Base-by-base conservation (phyloP, 92 coral and sea anemone genomes). In the Phenganax subtilis region DNA sequence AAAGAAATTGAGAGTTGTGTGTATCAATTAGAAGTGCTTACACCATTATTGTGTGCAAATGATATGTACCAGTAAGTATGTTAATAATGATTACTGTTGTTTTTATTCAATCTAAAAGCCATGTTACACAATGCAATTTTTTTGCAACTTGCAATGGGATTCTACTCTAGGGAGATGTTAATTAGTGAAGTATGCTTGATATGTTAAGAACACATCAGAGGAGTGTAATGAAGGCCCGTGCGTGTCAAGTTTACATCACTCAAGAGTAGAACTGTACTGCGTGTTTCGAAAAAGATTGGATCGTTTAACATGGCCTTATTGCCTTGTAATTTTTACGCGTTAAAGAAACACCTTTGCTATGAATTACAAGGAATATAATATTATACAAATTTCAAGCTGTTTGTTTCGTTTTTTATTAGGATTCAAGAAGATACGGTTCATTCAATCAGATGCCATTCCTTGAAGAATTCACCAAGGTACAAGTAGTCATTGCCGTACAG, bases 1-100 rank as follows among this genome's bases (percentile, higher is more conserved):
- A 94, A 94, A 67, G 98, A 94, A 88, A 54, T 94, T 7, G 89
- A 92, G 68, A 94, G 96, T 9, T 94, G 98, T 77, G 90, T 85
- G 25, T 94, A 94, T 80, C 96, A 94, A 68, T 88, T 94, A 66
- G 97, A 94, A 67, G 96, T 94, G 7, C 81, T 94, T 0, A 92
- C 97, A 3, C 98, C 98, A 16, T 66, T 86, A 15, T 86, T 94
- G 60, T 94, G 98, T 82, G 89, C 90, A 55, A 94, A 86, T 87
- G 91, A 93, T 55, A 61, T 75, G 12, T 94, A 92, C 89, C 92
- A 89, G 98, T 92, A 57, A 62, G 87, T 77, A 27, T 51, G 20
- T 8, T 51, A 20, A 59, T 20, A 14, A 59, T 59, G 29, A 8
- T 1, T 8, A 29, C 20, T 69, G 51, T 69, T 25, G 75, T 30